phyloP scores from a whole-genome alignment of 2,888 invertebrate genomes.

The Linhomoeus sp. region DNA sequence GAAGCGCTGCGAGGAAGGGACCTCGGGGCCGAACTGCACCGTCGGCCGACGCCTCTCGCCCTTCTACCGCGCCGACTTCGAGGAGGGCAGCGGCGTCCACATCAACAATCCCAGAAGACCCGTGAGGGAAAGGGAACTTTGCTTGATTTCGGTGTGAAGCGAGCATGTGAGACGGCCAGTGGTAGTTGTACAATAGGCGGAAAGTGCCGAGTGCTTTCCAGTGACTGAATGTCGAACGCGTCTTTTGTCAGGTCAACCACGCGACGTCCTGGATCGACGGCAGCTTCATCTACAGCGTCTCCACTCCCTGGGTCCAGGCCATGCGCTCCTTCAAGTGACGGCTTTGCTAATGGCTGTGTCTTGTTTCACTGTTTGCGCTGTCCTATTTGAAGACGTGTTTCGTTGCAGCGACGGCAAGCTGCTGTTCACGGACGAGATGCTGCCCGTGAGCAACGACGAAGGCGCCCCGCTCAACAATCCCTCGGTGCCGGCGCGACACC shows the following conservation, averaged over 20 bases:
- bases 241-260: constrained; percentile 19
- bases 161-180: too few relatives aligned
- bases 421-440: constrained; percentile 14
- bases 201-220: too few relatives aligned
- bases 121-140: too few relatives aligned
- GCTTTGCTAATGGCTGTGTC: not conserved
- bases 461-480: constrained; percentile 15
- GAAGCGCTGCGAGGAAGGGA: not conserved
- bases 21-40: not conserved
- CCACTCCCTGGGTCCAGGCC: constrained; percentile 20
- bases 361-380: not conserved
- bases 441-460: constrained; percentile 17
- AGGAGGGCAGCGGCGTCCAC: constrained; percentile 37
- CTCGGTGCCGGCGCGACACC: constrained; percentile 12
- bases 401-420: constrained; percentile 13
- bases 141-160: not conserved
- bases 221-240: too few relatives aligned
- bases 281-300: constrained; percentile 27
- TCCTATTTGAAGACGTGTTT: too few relatives aligned
- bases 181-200: too few relatives aligned
- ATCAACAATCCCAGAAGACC: constrained; percentile 43
- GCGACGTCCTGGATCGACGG: constrained; percentile 28
- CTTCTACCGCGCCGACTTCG: constrained; percentile 38
- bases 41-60: constrained; percentile 32
- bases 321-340: constrained; percentile 13